Evolutionary conservation across 1,140 invertebrate species (phyloP), one percentile per base, ranked within the genome.

Genomic region (Asobara japonica): DNA sequence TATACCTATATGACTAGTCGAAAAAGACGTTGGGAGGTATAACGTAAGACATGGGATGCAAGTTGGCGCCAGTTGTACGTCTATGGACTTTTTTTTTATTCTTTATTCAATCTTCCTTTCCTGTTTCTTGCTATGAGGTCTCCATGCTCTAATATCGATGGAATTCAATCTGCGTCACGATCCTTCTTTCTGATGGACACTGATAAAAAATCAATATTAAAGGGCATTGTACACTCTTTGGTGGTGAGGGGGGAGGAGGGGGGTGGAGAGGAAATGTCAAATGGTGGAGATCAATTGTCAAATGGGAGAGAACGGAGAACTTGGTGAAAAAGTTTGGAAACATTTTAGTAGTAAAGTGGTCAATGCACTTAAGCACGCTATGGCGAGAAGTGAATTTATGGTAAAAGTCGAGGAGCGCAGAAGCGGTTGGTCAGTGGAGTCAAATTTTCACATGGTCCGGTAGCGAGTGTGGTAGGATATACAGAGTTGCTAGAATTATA

Each of bases 11-110:
- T 38, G 36, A 48, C 25, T 31, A 62, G 61, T 69, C 18, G 68
- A 56, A 56, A 61, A 38, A 29, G 27, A 69, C 60, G 27, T 30
- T 22, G 38, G 6, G 51, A 31, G 22, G 25, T 10, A 71, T 41
- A 48, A 30, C 41, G 65, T 56, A 73, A 68, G 51, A 41, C 65
- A 29, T 56, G 25, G 25, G 51, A 56, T 56, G 4, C 33, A 56
- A 66, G 65, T 62, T 67, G 65, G 71, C 71, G 71, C 65, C 71
- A 72, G 65, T 72, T n/a, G 22, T 27, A 45, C 10, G 27, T 48
- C 29, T 64, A n/a, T n/a, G n/a, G n/a, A 48, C 67, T 69, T 51
- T 69, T 73, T 72, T 62, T 29, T 27, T 8, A 60, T 48, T 51
- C 18, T 22, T 38, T 16, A 5, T 56, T 13, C 4, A 22, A 11